phyloP scores from a whole-genome alignment of 2,888 invertebrate species.

The Drosophila diplacantha region DNA sequence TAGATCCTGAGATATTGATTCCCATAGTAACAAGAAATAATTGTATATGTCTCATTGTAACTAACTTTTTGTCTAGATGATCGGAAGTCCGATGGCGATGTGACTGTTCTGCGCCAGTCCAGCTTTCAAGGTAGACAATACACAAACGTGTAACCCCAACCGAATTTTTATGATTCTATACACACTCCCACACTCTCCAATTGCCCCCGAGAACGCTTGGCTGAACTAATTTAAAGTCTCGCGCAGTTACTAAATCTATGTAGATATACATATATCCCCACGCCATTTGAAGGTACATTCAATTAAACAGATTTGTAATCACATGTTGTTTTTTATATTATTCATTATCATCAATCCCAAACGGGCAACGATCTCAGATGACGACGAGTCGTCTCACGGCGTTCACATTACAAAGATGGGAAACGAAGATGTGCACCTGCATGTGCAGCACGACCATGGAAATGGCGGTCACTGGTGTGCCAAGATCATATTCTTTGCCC shows the following conservation, averaged over 20 bases:
- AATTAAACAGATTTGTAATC: constrained; percentile 50
- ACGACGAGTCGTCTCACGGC: constrained; percentile 77
- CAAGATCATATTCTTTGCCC: constrained; percentile 87
- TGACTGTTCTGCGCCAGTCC: constrained; percentile 73
- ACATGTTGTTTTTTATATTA: constrained; percentile 27
- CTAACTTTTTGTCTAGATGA: constrained; percentile 74
- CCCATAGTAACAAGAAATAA: too few species aligned
- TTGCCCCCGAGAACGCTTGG: constrained; percentile 8
- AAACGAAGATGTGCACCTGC: constrained; percentile 86
- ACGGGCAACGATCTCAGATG: constrained; percentile 51
- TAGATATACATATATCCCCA: constrained; percentile 13
- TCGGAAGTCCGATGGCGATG: constrained; percentile 77
- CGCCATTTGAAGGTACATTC: constrained; percentile 37
- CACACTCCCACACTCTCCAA: not conserved
- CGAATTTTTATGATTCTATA: not conserved
- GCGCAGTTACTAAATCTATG: constrained; percentile 19
- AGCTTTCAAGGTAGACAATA: constrained; percentile 75
- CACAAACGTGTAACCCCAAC: constrained; percentile 5
- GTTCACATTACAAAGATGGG: constrained; percentile 78
- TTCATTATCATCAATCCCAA: constrained; percentile 16
- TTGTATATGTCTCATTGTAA: constrained; percentile 29
- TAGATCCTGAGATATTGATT: not conserved
- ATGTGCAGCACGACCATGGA: constrained; percentile 86
- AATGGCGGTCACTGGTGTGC: constrained; percentile 92
- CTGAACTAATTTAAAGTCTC: constrained; percentile 27